Base-by-base conservation (phyloP, 2,113 vertebrate species). In the Cyprinodon variegatus region DNA sequence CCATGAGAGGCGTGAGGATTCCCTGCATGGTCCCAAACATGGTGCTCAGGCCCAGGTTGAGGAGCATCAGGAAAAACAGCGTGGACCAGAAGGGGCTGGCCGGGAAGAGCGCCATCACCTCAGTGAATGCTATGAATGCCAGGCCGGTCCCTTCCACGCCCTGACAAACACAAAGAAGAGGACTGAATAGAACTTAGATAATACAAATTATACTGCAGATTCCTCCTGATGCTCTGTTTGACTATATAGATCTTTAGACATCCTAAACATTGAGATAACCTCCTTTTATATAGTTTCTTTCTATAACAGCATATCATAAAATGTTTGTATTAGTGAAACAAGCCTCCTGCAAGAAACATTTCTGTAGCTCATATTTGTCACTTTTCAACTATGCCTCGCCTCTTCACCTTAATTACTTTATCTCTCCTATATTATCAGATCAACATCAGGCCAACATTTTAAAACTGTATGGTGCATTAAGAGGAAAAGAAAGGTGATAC, bases 11-110 rank as follows among this genome's bases (percentile, higher is more conserved):
- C 0, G 98, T 99, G 75, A 97, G 97, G 94, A 99, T 99, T 78
- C 98, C 98, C 0, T 98, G 97, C 97, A 99, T 99, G 90, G 97
- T 99, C 46, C 98, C 98, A 0, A 99, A 98, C 98, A 99, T 99
- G 90, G 97, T 99, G 67, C 98, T 97, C 84, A 99, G 85, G 43
- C 98, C 98, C 93, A 99, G 93, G 91, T 99, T 99, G 83, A 99
- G 97, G 82, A 99, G 94, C 98, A 99, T 99, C 79, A 99, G 89
- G 94, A 99, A 99, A 90, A 99, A 99, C 92, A 99, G 95, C n/a
- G 96, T 93, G 0, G 98, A 99, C 98, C 98, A 99, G 86, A 99
- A 98, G 0, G 98, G 98, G 3, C 97, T 98, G 61, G 94, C 97
- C 0, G 97, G 98, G 88, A 99, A 99, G 70, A 96, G 96, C 0